Base-by-base conservation (phyloP, 2,113 vertebrate genomes). In the Apaloderma vittatum region DNA sequence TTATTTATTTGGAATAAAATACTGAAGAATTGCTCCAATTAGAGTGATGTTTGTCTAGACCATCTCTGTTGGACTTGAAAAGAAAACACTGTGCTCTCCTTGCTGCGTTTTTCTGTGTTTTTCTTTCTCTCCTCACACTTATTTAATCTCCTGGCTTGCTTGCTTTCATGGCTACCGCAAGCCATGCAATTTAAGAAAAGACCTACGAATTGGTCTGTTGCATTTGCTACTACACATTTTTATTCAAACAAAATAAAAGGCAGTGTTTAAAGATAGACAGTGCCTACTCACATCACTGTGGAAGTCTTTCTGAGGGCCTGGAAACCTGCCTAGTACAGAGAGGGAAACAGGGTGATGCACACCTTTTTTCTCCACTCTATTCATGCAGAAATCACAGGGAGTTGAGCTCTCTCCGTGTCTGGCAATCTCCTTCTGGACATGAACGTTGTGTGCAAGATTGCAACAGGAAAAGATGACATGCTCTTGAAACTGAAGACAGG, bases 1-100 rank as follows among this genome's bases (percentile, higher is more conserved):
- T 92, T 91, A 61, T 93, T 94, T 94, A 83, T 97, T 94, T 94
- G 59, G 65, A 94, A 73, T 85, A 89, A 91, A 92, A 86, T 70
- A 79, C 40, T 46, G 77, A 88, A 92, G 74, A 86, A 80, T 86
- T 86, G 49, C 26, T 92, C 52, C 73, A 93, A 81, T 93, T 94
- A 95, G 72, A 88, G 29, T 92, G 91, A 86, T 84, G n/a, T 88
- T 95, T 86, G 65, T 88, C 32, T 79, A 86, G 52, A 81, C 17
- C 45, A 85, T 89, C 62, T 82, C 23, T 63, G 59, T 29, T 55
- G 12, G n/a, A 61, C 80, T 84, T 68, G 48, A 87, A 75, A 90
- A 85, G 34, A 66, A 76, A 68, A 75, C 75, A 36, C 12, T n/a
- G 2, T 88, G 29, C 32, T 91, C 48, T 81, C 66, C 62, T 92